Evolutionary conservation across 2,113 vertebrate genomes (phyloP).

Genomic region (Archilochus colubris): DNA sequence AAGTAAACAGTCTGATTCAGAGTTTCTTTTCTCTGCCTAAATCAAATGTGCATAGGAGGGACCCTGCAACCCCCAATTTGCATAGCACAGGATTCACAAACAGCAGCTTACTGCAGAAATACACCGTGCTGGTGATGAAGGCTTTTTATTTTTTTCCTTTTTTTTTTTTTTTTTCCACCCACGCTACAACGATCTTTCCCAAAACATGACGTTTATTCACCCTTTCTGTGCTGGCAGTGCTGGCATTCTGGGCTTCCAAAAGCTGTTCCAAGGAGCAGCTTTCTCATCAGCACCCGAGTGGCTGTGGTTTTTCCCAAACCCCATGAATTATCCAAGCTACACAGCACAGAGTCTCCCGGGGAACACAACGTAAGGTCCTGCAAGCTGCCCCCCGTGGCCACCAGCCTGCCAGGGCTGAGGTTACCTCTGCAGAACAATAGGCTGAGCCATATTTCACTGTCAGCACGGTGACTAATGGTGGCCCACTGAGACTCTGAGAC

Average conservation of each 20-base stretch:
- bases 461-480: conserved; percentile 44
- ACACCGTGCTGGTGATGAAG: neutral
- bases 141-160: neutral
- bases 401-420: neutral
- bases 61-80: neutral
- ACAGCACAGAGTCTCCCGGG: neutral
- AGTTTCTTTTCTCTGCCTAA: neutral
- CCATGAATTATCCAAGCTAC: neutral
- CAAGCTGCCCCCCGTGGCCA: neutral
- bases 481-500: conserved; percentile 8
- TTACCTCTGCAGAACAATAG: conserved; percentile 42
- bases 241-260: neutral
- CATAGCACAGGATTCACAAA: neutral
- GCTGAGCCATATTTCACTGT: conserved; percentile 40
- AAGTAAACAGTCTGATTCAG: conserved; percentile 13
- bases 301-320: neutral
- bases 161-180: too few species aligned
- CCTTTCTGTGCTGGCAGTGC: neutral
- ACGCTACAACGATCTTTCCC: neutral
- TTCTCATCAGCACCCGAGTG: neutral
- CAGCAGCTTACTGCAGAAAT: neutral
- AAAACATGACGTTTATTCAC: neutral
- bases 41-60: neutral
- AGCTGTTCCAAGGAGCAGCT: neutral
- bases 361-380: neutral